Evolutionary conservation across 2,888 invertebrate species (phyloP).

Genomic region (Platycheirus albimanus): DNA sequence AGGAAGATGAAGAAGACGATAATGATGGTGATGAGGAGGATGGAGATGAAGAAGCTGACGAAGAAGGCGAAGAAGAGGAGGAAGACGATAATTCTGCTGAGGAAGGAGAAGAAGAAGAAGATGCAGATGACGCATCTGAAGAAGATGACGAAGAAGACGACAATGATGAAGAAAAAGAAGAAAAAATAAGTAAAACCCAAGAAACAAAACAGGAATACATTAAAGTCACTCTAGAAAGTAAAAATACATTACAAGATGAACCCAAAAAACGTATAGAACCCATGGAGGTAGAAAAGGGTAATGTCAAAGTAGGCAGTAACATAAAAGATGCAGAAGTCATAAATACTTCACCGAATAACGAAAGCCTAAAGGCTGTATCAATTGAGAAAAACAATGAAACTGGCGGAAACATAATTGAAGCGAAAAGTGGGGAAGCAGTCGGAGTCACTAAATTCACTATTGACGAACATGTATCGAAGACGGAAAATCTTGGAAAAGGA

Average conservation of each 20-base stretch:
- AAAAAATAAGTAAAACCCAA: conserved; percentile 3
- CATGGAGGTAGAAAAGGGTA: too few relatives aligned
- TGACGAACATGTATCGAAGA: too few relatives aligned
- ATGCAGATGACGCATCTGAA: conserved; percentile 62
- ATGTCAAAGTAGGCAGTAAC: too few relatives aligned
- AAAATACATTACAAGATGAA: conserved; percentile 15
- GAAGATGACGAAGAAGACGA: conserved; percentile 48
- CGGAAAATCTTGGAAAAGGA: too few relatives aligned
- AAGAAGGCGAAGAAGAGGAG: conserved; percentile 77
- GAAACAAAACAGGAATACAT: not conserved
- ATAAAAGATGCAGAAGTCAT: too few relatives aligned
- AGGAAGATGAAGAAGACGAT: conserved; percentile 77
- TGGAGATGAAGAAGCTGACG: conserved; percentile 77
- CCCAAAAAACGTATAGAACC: conserved; percentile 17
- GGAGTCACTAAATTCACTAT: too few relatives aligned
- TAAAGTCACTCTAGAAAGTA: not conserved
- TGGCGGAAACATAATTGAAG: too few relatives aligned
- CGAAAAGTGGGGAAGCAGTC: too few relatives aligned
- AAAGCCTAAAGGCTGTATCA: too few relatives aligned
- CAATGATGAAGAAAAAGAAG: conserved; percentile 48
- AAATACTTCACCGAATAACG: too few relatives aligned
- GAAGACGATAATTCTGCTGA: conserved; percentile 76
- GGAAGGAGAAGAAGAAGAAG: conserved; percentile 76
- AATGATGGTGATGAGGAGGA: conserved; percentile 77
- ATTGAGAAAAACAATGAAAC: too few relatives aligned